phyloP scores from a whole-genome alignment of 1,140 invertebrate species.

The Ips typographus region DNA sequence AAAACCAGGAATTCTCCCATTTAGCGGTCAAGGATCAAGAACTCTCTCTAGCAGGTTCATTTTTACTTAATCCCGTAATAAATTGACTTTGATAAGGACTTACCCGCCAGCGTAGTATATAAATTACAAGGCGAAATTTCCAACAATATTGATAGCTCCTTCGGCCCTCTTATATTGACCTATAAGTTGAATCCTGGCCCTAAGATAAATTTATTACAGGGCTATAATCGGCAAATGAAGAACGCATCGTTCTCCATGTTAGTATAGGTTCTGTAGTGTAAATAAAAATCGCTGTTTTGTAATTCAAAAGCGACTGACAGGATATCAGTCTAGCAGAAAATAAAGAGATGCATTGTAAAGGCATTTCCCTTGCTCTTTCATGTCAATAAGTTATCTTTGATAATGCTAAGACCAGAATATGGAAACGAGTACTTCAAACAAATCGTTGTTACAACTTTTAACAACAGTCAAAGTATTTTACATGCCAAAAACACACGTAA shows the following conservation, averaged over 20 bases:
- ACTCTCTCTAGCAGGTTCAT: constrained; percentile 30
- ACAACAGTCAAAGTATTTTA: no score
- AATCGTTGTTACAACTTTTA: no score
- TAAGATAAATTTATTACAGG: constrained; percentile 31
- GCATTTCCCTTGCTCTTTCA: constrained; percentile 9
- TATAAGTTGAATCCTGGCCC: constrained; percentile 32
- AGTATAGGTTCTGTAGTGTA: constrained; percentile 10
- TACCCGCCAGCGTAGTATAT: constrained; percentile 23
- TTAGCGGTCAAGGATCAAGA: constrained; percentile 34
- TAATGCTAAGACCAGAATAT: neutral
- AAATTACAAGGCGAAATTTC: constrained; percentile 35
- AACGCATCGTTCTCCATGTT: constrained; percentile 23
- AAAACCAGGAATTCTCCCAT: constrained; percentile 29
- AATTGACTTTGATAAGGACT: constrained; percentile 37
- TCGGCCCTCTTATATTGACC: constrained; percentile 35
- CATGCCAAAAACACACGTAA: no score
- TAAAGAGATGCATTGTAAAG: constrained; percentile 21
- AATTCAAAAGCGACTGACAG: constrained; percentile 7
- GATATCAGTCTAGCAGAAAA: constrained; percentile 19
- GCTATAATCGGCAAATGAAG: constrained; percentile 29
- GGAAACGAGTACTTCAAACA: no score
- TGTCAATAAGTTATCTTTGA: constrained; percentile 17
- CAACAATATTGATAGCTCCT: constrained; percentile 37
- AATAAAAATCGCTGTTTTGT: constrained; percentile 17
- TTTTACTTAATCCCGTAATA: constrained; percentile 37